Base-by-base conservation (phyloP, 2,888 invertebrate species). In the Tachystola acroxantha region DNA sequence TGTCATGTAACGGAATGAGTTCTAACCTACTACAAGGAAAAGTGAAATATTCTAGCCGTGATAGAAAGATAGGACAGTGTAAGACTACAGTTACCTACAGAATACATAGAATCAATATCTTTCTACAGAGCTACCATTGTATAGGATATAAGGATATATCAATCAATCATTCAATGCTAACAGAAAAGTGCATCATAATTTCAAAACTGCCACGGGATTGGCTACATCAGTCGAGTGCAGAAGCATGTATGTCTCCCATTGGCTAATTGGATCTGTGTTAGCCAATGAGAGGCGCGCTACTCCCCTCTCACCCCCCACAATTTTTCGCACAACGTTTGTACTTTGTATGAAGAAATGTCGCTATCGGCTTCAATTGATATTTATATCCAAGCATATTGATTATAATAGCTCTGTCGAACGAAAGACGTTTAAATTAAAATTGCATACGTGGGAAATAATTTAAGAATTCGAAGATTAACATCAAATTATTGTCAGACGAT, bases 401-500 rank as follows among this genome's bases (percentile, higher is more conserved):
- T n/a, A n/a, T n/a, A n/a, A n/a, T n/a, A n/a, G n/a, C n/a, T n/a
- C n/a, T n/a, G n/a, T n/a, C n/a, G n/a, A n/a, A n/a, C n/a, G n/a
- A n/a, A n/a, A n/a, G n/a, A n/a, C n/a, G n/a, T n/a, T n/a, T n/a
- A n/a, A n/a, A n/a, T n/a, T n/a, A n/a, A n/a, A n/a, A n/a, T n/a
- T n/a, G n/a, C n/a, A n/a, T n/a, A 24, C n/a, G 4, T 7, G 9
- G 6, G 4, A 27, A 33, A 34, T 31, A 28, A 35, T 13, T 7
- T 29, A n/a, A 29, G 16, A 16, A 30, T 27, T 24, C 7, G 39
- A 42, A 46, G 38, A 52, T 46, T 45, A 57, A 62, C 45, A 47
- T 37, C 42, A 75, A 70, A 67, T 81, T 79, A 81, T 81, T 81
- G 79, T 80, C 81, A 49, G 47, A 64, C 48, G 48, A 79, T 80